Percentiles rank a stretch among this genome's conserved stretches.
Evolutionary conservation across 1,140 invertebrate genomes (phyloP).

Genomic region (Anastrepha obliqua): DNA sequence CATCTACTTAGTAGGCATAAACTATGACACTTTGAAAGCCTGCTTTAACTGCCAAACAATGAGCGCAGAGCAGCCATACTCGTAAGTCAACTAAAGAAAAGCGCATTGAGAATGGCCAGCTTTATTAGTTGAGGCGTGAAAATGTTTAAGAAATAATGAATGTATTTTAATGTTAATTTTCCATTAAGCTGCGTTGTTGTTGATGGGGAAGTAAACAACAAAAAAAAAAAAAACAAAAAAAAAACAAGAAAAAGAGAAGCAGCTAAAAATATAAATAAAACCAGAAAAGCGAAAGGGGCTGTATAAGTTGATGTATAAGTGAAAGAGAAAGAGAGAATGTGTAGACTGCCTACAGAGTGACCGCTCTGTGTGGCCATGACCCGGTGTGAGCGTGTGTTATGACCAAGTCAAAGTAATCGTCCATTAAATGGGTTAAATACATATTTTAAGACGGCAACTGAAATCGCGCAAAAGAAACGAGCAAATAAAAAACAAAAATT

Average conservation of each 20-base stretch:
- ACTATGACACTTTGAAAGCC: background rate
- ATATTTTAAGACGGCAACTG: conserved; percentile 21
- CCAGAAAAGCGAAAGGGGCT: background rate
- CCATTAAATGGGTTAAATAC: conserved; percentile 43
- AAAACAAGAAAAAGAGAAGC: background rate
- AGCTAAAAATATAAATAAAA: background rate
- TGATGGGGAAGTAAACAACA: background rate
- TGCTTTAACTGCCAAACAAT: conserved; percentile 9
- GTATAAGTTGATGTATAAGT: too few species aligned
- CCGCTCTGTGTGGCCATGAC: conserved; percentile 49
- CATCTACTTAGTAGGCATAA: background rate
- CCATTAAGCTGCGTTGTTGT: too few species aligned
- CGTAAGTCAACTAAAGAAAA: background rate
- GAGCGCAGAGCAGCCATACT: background rate
- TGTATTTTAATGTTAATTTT: background rate
- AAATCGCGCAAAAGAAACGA: background rate
- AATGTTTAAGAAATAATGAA: background rate
- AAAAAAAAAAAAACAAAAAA: conserved; percentile 15
- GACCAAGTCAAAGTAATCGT: conserved; percentile 9
- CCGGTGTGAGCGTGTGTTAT: conserved; percentile 26
- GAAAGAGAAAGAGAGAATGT: conserved; percentile 14
- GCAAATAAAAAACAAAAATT: background rate
- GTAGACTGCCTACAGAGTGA: background rate
- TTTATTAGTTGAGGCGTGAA: background rate
- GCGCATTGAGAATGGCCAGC: background rate